Base-by-base conservation (phyloP, 2,888 invertebrate genomes). In the Plebejus melissa region DNA sequence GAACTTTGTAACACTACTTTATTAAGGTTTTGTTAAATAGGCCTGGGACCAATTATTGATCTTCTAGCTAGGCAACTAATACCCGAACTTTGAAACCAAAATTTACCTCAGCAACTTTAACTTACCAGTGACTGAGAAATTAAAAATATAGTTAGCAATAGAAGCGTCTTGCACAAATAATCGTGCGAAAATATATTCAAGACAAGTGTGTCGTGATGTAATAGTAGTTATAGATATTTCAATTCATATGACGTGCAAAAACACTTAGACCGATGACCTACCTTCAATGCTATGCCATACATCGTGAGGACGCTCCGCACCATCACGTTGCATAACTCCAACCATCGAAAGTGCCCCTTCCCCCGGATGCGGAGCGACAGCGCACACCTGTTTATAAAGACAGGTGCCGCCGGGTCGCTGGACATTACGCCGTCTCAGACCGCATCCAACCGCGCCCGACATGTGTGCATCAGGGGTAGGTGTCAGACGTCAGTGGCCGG, bases 261-360 rank as follows among this genome's bases (percentile, higher is more conserved):
- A 70, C 69, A 74, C 22, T 32, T 54, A 71, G 74, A 74, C 70
- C 54, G 36, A 46, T 60, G 76, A 76, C 75, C 75, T 69, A 69
- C 70, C 75, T 71, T 70, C 57, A 71, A 58, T 58, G 71, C 79
- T 80, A 77, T 85, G 84, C 84, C 85, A 71, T 71, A 71, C 75
- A 58, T 69, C 57, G 54, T 88, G 81, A 82, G 81, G 87, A 86
- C 88, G 84, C 83, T 85, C 88, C 87, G 87, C 88, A 86, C 89
- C 90, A 90, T 89, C 84, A 84, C 84, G 82, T 85, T 82, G 88
- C 93, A 89, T 90, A 92, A 89, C 89, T 87, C 88, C 88, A 89
- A 87, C 90, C 92, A 92, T 91, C 89, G 93, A 92, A 91, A 92
- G 92, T 93, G 84, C 89, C 92, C 93, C 93, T 92, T 90, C 91